A percentile compares a stretch with the other conserved stretches of the same genome.
Conservation (phyloP, 30 jellyfish, hydroid and myxozoan genomes). For the Rhopilema esculentum region DNA sequence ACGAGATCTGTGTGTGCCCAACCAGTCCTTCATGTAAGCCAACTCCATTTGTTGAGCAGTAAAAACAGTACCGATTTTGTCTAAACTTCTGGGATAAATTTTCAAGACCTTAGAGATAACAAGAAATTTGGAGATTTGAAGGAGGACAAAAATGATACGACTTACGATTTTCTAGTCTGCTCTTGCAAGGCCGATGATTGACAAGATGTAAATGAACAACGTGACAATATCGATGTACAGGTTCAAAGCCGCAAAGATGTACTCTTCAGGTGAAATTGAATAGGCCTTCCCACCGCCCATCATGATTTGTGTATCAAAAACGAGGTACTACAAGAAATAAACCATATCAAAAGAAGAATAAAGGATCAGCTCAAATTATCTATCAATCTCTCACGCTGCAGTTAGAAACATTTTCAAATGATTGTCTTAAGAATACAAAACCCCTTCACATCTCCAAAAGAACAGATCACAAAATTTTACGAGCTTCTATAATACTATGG, state of each 20-base stretch:
- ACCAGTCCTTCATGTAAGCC: too few relatives aligned
- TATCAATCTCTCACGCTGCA: neutral
- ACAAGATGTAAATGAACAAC: constrained; percentile 89
- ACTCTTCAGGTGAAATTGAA: constrained; percentile 96
- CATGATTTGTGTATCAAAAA: constrained; percentile 97
- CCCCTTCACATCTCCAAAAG: neutral
- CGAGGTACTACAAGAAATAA: constrained; percentile 81
- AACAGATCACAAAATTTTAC: neutral
- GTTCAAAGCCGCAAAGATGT: constrained; percentile 97
- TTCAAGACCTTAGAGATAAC: too few relatives aligned
- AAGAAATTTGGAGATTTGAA: too few relatives aligned
- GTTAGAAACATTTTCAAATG: neutral
- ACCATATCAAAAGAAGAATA: neutral
- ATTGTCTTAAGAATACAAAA: neutral
- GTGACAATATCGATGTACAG: constrained; percentile 96
- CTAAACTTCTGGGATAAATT: too few relatives aligned
- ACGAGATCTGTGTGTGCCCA: too few relatives aligned
- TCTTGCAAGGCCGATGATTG: constrained; percentile 92
- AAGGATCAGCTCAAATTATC: neutral
- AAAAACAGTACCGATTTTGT: too few relatives aligned
- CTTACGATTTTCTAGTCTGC: constrained; percentile 54
- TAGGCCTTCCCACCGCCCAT: constrained; percentile 97
- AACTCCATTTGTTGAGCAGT: too few relatives aligned
- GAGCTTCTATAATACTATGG: neutral
- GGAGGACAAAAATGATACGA: neutral